phyloP scores from a whole-genome alignment of 2,888 invertebrate species.

The Esperia sulphurella region DNA sequence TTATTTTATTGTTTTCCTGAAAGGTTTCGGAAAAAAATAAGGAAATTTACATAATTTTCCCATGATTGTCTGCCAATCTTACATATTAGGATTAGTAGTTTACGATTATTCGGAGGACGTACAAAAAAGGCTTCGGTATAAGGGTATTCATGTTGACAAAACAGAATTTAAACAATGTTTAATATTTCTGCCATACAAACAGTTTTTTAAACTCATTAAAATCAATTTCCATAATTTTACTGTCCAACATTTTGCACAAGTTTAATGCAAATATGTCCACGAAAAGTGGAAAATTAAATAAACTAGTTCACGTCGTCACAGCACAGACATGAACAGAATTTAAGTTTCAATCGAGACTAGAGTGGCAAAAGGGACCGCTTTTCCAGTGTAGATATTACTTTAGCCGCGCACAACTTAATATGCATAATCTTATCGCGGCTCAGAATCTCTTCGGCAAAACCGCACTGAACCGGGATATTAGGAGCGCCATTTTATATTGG shows the following conservation, averaged over 20 bases:
- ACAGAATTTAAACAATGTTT: too few relatives aligned
- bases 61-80: too few relatives aligned
- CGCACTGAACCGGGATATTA: constrained; percentile 75
- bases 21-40: too few relatives aligned
- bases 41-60: too few relatives aligned
- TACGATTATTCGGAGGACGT: too few relatives aligned
- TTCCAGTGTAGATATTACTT: constrained; percentile 75
- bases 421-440: constrained; percentile 78
- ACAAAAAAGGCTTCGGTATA: too few relatives aligned
- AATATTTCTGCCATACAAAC: neutral
- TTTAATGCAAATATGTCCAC: constrained; percentile 46
- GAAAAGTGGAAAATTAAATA: constrained; percentile 38
- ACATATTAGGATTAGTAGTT: too few relatives aligned
- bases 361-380: constrained; percentile 58
- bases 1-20: too few relatives aligned
- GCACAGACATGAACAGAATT: constrained; percentile 55
- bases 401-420: constrained; percentile 76
- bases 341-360: constrained; percentile 56
- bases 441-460: constrained; percentile 72
- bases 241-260: constrained; percentile 17
- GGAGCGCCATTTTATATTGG: constrained; percentile 80
- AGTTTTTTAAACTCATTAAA: neutral
- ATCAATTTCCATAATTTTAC: neutral
- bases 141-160: too few relatives aligned
- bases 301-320: constrained; percentile 49